phyloP scores from a whole-genome alignment of 2,888 invertebrate species.

The Scotopteryx bipunctaria region DNA sequence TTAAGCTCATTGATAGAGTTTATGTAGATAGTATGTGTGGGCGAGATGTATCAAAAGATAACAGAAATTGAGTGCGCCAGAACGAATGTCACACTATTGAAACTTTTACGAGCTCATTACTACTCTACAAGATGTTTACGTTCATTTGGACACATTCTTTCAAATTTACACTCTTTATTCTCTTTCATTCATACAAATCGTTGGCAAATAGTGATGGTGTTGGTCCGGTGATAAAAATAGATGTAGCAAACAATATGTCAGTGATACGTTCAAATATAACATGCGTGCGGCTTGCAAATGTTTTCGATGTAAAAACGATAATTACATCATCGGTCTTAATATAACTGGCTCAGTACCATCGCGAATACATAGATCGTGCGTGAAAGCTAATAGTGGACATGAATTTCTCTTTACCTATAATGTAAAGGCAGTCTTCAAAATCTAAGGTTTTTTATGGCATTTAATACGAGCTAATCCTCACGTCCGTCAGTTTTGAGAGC shows the following conservation, averaged over 20 bases:
- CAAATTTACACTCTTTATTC: constrained; percentile 14
- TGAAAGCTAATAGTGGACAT: constrained; percentile 26
- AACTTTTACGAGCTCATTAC: constrained; percentile 23
- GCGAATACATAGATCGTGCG: constrained; percentile 41
- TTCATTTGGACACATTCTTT: constrained; percentile 21
- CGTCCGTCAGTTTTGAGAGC: neutral
- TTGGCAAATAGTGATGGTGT: constrained; percentile 33
- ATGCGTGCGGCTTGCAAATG: constrained; percentile 36
- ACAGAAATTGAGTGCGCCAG: neutral
- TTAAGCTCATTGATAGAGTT: constrained; percentile 8
- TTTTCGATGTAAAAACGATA: constrained; percentile 40
- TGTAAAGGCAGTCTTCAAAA: neutral
- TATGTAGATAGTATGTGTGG: constrained; percentile 4
- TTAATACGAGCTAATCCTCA: neutral
- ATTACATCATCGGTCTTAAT: constrained; percentile 47
- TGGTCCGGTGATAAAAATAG: constrained; percentile 18
- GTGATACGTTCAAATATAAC: constrained; percentile 39
- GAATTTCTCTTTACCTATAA: constrained; percentile 14
- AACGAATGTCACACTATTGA: constrained; percentile 4
- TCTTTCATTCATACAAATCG: constrained; percentile 36
- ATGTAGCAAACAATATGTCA: constrained; percentile 39
- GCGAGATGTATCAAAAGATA: constrained; percentile 6
- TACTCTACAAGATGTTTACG: constrained; percentile 26
- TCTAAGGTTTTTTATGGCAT: neutral
- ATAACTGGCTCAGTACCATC: constrained; percentile 44